These are phyloP conservation scores for Ryuthela nishihirai DNA, from an alignment of 2,888 invertebrate genomes.

Conservation along the genomic window DNA sequence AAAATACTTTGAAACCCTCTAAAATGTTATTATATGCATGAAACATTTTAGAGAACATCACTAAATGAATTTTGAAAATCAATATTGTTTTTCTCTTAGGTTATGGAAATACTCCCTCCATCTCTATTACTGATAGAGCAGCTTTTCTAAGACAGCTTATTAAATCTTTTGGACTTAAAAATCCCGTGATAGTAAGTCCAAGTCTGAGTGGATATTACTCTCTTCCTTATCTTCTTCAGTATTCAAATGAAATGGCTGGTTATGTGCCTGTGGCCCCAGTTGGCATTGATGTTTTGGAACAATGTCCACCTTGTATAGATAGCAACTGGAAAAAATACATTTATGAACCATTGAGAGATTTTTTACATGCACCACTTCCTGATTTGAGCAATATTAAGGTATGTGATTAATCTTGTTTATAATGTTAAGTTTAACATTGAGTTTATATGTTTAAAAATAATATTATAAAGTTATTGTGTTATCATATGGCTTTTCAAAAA, in stretches of 20 bases:
- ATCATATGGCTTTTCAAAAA: too few species aligned
- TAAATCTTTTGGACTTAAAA: slow-evolving; percentile 44
- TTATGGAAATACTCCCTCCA: slow-evolving; percentile 45
- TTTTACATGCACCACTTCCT: slow-evolving; percentile 23
- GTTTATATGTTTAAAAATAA: too few species aligned
- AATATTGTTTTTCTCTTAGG: slow-evolving; percentile 42
- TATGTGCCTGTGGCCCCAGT: slow-evolving; percentile 54
- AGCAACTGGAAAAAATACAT: slow-evolving; percentile 1
- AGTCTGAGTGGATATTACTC: slow-evolving; percentile 55
- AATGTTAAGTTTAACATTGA: too few species aligned
- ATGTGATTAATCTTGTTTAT: too few species aligned
- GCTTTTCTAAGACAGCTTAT: slow-evolving; percentile 48
- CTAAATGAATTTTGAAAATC: neutral
- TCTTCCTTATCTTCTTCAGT: slow-evolving; percentile 50
- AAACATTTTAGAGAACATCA: neutral
- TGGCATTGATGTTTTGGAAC: slow-evolving; percentile 44
- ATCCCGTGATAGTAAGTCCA: slow-evolving; percentile 53
- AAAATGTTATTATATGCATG: neutral
- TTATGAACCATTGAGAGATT: slow-evolving; percentile 20
- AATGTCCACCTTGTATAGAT: slow-evolving; percentile 4
- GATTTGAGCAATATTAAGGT: slow-evolving; percentile 28
- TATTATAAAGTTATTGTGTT: too few species aligned
- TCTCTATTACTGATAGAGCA: slow-evolving; percentile 37
- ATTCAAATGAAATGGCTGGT: slow-evolving; percentile 48
- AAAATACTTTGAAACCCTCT: too few species aligned